These are phyloP conservation scores for Megaceryle torquata DNA, from an alignment of 2,113 vertebrate genomes.

Conservation along the genomic window DNA sequence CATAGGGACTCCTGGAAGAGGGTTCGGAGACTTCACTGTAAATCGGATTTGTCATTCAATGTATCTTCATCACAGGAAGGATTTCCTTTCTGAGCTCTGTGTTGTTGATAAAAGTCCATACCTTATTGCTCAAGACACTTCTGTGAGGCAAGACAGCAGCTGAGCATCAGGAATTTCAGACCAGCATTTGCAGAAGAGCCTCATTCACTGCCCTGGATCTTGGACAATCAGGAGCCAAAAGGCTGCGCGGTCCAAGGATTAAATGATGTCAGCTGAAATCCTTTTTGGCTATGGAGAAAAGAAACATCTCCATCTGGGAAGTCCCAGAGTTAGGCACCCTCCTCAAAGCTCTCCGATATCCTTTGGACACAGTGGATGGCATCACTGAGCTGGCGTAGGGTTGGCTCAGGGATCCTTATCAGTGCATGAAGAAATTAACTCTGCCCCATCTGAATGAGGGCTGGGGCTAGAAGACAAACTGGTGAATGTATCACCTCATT, in stretches of 20 bases:
- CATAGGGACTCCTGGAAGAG: neutral
- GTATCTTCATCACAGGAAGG: neutral
- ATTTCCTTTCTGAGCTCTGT: neutral
- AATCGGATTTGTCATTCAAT: neutral
- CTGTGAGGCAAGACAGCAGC: neutral
- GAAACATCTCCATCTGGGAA: neutral
- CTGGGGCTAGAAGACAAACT: neutral
- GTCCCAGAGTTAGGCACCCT: neutral
- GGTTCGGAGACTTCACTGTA: neutral
- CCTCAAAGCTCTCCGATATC: neutral
- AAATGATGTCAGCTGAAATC: neutral
- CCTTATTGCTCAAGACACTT: neutral
- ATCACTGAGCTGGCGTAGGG: rapidly evolving
- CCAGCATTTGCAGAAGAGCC: neutral
- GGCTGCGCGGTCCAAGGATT: neutral
- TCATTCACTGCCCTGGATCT: neutral
- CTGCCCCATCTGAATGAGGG: neutral
- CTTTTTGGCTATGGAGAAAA: neutral
- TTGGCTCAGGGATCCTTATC: neutral
- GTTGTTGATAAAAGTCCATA: neutral
- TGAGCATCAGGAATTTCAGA: neutral
- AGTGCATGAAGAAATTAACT: neutral
- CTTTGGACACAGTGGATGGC: neutral
- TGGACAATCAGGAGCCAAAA: neutral
- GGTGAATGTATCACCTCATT: neutral